phyloP scores from a whole-genome alignment of 2,797 vertebrate genomes.

The Acanthiza pusilla region DNA sequence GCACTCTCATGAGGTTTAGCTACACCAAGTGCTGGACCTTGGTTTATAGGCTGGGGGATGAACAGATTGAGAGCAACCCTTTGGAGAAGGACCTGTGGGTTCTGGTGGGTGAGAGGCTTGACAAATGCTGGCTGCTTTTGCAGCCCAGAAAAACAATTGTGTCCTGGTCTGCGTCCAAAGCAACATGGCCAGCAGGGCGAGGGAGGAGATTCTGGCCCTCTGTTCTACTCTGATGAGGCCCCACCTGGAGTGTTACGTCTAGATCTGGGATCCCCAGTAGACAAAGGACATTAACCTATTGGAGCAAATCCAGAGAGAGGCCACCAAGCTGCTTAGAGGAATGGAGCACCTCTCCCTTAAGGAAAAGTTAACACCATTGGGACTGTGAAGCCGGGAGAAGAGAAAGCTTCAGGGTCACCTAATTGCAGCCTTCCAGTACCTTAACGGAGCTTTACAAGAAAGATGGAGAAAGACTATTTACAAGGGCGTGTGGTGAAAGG shows the following conservation, averaged over 20 bases:
- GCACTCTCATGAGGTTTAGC: neutral
- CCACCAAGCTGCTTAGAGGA: too few relatives aligned
- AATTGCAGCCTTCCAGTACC: neutral
- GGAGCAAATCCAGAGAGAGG: neutral
- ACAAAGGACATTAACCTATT: neutral
- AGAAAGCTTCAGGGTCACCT: neutral
- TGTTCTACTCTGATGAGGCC: neutral
- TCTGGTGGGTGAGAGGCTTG: neutral
- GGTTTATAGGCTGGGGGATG: too few relatives aligned
- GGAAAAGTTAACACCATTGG: neutral
- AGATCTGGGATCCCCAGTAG: neutral
- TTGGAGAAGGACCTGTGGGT: neutral
- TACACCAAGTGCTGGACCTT: neutral
- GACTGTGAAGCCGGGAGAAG: neutral
- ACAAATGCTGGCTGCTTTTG: neutral
- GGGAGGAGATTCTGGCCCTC: neutral
- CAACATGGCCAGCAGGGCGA: accelerated
- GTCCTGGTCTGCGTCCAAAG: neutral
- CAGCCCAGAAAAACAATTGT: accelerated
- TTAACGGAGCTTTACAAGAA: neutral
- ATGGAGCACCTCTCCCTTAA: neutral
- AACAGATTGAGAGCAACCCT: neutral
- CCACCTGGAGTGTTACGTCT: neutral
- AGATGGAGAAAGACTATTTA: neutral
- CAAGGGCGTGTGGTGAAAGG: neutral